These are phyloP conservation scores for Rana temporaria DNA, from an alignment of 2,113 vertebrate genomes.

Conservation along the genomic window DNA sequence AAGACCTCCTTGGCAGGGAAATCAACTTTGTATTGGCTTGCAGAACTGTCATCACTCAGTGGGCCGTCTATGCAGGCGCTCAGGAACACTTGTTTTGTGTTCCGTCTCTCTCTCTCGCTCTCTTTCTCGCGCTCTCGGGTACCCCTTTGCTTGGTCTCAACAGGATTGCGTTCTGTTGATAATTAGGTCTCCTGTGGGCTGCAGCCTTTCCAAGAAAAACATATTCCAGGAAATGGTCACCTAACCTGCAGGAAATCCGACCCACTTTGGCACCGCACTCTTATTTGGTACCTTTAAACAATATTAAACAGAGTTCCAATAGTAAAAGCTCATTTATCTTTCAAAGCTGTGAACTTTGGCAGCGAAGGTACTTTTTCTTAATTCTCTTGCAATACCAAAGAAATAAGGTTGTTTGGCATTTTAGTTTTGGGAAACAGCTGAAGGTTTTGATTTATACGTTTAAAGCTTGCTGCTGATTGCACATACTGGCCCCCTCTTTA, in stretches of 20 bases:
- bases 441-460: conserved; percentile 4
- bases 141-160: conserved; percentile 37
- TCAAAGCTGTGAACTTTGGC: conserved; percentile 52
- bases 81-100: conserved; percentile 15
- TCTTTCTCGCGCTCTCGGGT: conserved; percentile 8
- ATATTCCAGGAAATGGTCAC: conserved; percentile 57
- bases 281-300: conserved; percentile 51
- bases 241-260: conserved; percentile 41
- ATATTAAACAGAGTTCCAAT: conserved; percentile 56
- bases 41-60: conserved; percentile 41
- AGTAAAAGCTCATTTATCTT: conserved; percentile 57
- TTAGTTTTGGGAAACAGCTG: background rate
- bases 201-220: conserved; percentile 38
- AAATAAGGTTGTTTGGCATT: background rate
- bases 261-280: conserved; percentile 22
- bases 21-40: conserved; percentile 20
- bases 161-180: conserved; percentile 51
- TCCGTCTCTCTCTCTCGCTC: conserved; percentile 3
- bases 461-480: background rate
- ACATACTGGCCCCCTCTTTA: background rate
- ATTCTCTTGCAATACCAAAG: conserved; percentile 24
- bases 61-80: conserved; percentile 34
- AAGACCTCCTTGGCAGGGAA: conserved; percentile 39
- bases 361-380: conserved; percentile 26
- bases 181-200: conserved; percentile 49